phyloP scores from a whole-genome alignment of 2,888 invertebrate species.

The Oligia strigilis region DNA sequence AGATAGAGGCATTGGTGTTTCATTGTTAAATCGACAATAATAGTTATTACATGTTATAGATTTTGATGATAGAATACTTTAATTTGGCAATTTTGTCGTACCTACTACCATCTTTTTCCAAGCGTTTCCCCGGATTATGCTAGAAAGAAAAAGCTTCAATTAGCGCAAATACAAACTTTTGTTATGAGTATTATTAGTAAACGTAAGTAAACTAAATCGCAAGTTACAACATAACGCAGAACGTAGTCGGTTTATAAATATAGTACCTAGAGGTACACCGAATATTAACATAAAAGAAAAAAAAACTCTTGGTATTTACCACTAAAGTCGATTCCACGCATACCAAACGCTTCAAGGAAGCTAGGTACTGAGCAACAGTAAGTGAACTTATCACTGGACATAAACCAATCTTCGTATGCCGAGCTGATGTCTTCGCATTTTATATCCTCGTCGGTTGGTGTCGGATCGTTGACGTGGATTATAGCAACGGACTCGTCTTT shows the following conservation, averaged over 20 bases:
- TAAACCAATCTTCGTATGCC: slow-evolving; percentile 29
- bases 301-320: neutral
- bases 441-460: slow-evolving; percentile 46
- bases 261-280: no score
- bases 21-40: neutral
- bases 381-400: slow-evolving; percentile 25
- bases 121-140: neutral
- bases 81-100: neutral
- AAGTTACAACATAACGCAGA: no score
- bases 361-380: slow-evolving; percentile 57
- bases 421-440: slow-evolving; percentile 46
- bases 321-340: neutral
- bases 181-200: no score
- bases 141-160: neutral
- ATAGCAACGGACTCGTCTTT: slow-evolving; percentile 47
- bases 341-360: slow-evolving; percentile 33
- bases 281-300: neutral
- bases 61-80: no score
- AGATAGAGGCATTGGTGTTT: neutral
- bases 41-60: neutral
- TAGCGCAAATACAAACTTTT: neutral
- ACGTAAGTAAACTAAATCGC: neutral
- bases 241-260: no score
- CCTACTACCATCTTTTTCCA: neutral
- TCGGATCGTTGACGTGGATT: slow-evolving; percentile 57